Evolutionary conservation across 2,797 vertebrate species (phyloP), one percentile per base, ranked within the genome.

Genomic region (Antennarius maculatus): DNA sequence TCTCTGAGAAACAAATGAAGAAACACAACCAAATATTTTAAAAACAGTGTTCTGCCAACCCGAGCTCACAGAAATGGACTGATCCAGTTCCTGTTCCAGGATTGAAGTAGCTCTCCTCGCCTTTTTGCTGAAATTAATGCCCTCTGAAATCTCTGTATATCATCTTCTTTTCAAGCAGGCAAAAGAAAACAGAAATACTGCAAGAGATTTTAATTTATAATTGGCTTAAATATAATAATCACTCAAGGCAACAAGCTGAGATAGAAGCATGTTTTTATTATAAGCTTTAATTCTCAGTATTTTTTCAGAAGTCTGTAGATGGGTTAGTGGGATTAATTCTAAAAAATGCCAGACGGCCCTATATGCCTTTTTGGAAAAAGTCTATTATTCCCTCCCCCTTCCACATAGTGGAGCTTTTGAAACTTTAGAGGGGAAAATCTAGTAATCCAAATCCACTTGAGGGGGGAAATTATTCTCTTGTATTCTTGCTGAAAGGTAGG

Each of bases 21-120:
- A 45, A 59, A 77, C 62, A 27, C 56, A 14, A 58, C 62, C 74
- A 74, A 43, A 76, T 70, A 50, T 74, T 61, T 80, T 23, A 56
- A 54, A 76, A 76, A n/a, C 55, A 66, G 60, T 45, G 71, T 80
- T 56, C 57, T 42, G 77, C 50, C 66, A 69, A 56, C 45, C 78
- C 45, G 16, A 76, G 60, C 63, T 50, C 63, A 74, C 45, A 39
- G 51, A 17, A 62, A 57, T 73, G 58, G 51, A 16, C 48, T 42
- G 18, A 70, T 23, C 23, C 31, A 34, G 31, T 34, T 34, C 16
- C 37, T 50, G 46, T 42, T 71, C 54, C 28, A 39, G 59, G 54
- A 74, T 42, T 54, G 61, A 65, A 51, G 63, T 58, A 58, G 74
- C 57, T 63, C 61, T 66, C 17, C 62, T 54, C 49, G 16, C 58